Base-by-base conservation (phyloP, 2,888 invertebrate species). In the Drosophila suboccidentalis region DNA sequence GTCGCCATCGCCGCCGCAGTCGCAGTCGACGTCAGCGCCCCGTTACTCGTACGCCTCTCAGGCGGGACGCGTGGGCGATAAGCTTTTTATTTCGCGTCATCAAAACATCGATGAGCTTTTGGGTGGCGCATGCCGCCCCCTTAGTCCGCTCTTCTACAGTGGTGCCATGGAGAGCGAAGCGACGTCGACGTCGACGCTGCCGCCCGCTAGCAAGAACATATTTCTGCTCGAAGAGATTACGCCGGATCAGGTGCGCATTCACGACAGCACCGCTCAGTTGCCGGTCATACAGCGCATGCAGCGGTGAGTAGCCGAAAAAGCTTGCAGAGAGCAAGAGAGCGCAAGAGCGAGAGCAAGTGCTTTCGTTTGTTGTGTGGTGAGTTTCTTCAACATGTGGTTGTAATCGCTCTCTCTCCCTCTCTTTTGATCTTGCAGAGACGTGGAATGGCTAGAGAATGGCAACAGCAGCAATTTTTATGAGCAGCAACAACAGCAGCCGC, bases 91-190 rank as follows among this genome's bases (percentile, higher is more conserved):
- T 78, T 97, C 97, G 11, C 95, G 95, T 63, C 97, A 97, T 92
- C 96, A 96, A 44, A 97, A 97, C 92, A 97, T 98, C 81, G 98
- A 98, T 91, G 98, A 98, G 90, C 95, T 98, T 90, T 94, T 98
- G 70, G 98, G 97, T 50, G 94, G 94, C 58, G 92, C 93, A 46
- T 93, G 93, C 65, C 93, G 94, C 26, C 91, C 95, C 71, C 94
- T 95, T 82, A 95, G 95, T 91, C 95, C 95, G 11, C 94, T 95
- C 71, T 94, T 95, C 94, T 83, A 80, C 15, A 68, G 65, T 57
- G 58, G 94, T 94, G 49, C 47, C 22, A 41, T 60, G 5, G 82
- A 76, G 51, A 66, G 84, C 94, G 94, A 36, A 6, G 47, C 32
- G 8, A 34, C 71, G 11, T 63, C 32, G 8, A 34, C 71, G 11